A percentile compares a stretch with the other conserved stretches of the same genome.
Conservation (phyloP, 2,113 vertebrate species). For the Cebus imitator region DNA sequence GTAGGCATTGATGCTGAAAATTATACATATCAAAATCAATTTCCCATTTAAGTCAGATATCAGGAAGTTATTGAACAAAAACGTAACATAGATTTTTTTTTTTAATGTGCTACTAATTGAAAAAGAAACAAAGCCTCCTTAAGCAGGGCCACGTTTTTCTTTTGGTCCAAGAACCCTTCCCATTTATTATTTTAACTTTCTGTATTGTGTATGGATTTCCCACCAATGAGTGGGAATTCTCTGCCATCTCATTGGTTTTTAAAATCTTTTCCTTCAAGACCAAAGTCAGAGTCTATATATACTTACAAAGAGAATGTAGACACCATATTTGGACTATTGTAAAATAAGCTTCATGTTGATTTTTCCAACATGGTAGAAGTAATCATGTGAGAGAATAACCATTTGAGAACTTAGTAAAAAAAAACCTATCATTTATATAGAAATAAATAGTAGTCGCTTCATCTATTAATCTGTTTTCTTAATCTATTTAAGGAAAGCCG, state of each 20-base stretch:
- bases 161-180: background rate
- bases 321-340: background rate
- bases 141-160: background rate
- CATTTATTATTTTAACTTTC: background rate
- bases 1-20: background rate
- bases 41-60: background rate
- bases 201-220: background rate
- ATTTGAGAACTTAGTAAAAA: background rate
- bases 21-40: background rate
- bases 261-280: background rate
- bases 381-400: background rate
- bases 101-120: background rate
- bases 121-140: background rate
- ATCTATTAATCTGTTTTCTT: background rate
- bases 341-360: background rate
- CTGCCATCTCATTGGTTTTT: background rate
- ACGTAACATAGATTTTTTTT: background rate
- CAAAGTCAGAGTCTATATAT: background rate
- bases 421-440: background rate
- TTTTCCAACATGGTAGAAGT: background rate
- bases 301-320: background rate
- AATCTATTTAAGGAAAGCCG: background rate
- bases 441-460: background rate
- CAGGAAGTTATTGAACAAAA: constrained; percentile 23
- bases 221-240: background rate